A percentile compares a stretch with the other conserved stretches of the same genome.
phyloP scores from a whole-genome alignment of 1,140 invertebrate genomes.

The Nasonia giraulti region DNA sequence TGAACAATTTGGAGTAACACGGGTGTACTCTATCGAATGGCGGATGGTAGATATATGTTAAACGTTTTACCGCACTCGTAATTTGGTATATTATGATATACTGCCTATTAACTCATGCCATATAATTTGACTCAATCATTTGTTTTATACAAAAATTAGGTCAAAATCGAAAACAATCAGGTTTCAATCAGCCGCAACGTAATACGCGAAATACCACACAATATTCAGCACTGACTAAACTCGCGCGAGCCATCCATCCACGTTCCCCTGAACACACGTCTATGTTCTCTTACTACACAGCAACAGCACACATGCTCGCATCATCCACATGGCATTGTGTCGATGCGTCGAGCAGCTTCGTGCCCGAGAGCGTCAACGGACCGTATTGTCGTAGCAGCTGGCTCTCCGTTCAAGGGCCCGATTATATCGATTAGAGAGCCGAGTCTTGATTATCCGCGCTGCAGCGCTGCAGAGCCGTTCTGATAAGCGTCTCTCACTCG shows the following conservation, averaged over 20 bases:
- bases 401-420: slow-evolving; percentile 10
- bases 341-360: not conserved
- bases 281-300: not conserved
- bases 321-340: slow-evolving; percentile 11
- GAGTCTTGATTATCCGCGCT: not conserved
- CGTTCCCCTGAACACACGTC: slow-evolving; percentile 53
- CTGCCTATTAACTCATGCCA: no score
- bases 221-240: not conserved
- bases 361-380: slow-evolving; percentile 37
- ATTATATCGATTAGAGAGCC: slow-evolving; percentile 38
- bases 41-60: not conserved
- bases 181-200: no score
- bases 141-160: no score
- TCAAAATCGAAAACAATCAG: no score
- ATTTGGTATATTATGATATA: no score
- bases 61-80: no score
- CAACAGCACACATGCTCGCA: not conserved
- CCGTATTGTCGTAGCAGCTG: slow-evolving; percentile 48
- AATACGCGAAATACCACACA: not conserved
- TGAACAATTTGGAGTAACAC: slow-evolving; percentile 61
- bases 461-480: not conserved
- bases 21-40: slow-evolving; percentile 36
- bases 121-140: no score
- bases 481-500: slow-evolving; percentile 28
- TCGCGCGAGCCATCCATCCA: slow-evolving; percentile 21